Evolutionary conservation across 2,113 vertebrate species (phyloP).

Genomic region (Ceyx cyanopectus): DNA sequence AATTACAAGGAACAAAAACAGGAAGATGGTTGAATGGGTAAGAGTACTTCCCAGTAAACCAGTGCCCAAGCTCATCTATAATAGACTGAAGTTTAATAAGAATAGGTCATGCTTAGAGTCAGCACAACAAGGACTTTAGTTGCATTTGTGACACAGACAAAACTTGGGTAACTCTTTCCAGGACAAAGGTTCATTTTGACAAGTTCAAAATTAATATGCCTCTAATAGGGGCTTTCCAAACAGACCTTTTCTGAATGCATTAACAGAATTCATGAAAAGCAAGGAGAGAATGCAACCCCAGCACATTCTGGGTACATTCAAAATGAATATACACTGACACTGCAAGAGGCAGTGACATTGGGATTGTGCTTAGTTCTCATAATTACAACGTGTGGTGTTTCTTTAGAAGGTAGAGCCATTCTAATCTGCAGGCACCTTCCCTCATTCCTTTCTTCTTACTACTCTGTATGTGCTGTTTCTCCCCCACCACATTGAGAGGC

Average conservation of each 20-base stretch:
- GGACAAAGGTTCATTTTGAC: not conserved
- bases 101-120: not conserved
- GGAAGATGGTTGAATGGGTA: not conserved
- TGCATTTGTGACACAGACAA: not conserved
- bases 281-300: conserved; percentile 24
- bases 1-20: not conserved
- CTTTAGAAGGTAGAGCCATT: conserved; percentile 11
- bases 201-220: conserved; percentile 23
- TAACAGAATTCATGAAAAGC: conserved; percentile 41
- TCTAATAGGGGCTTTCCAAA: conserved; percentile 42
- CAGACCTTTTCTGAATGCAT: not conserved
- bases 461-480: conserved; percentile 24
- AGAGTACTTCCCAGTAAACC: not conserved
- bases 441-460: conserved; percentile 61
- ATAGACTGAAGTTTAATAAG: not conserved
- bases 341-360: not conserved
- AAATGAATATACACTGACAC: conserved; percentile 37
- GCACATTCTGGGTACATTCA: conserved; percentile 51
- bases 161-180: conserved; percentile 13
- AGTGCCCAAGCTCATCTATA: conserved; percentile 3
- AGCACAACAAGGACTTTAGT: not conserved
- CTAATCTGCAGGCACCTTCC: conserved; percentile 48
- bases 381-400: conserved; percentile 25
- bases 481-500: conserved; percentile 18
- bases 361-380: conserved; percentile 11